Conservation (phyloP, 2,888 invertebrate genomes). For the Lysandra coridon region DNA sequence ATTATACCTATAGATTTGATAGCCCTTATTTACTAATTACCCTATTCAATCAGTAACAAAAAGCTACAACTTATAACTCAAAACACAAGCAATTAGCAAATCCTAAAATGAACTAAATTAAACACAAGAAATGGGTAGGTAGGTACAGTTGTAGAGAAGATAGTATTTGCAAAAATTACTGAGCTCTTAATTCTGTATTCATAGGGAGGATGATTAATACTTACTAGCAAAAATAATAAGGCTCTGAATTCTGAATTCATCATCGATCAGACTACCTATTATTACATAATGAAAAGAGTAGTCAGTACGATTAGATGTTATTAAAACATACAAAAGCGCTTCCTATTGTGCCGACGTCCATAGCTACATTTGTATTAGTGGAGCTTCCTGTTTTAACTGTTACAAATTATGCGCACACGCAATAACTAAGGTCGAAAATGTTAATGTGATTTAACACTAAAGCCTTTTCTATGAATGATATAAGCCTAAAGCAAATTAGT, state of each 20-base stretch:
- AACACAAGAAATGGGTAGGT: too few species aligned
- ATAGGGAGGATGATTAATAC: too few species aligned
- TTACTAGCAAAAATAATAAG: neutral
- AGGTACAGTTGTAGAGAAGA: too few species aligned
- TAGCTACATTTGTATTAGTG: slow-evolving; percentile 38
- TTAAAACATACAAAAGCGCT: slow-evolving; percentile 38
- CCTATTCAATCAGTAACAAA: too few species aligned
- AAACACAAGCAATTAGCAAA: too few species aligned
- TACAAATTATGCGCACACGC: slow-evolving; percentile 48
- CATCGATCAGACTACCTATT: neutral
- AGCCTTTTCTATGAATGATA: neutral
- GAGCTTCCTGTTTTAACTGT: slow-evolving; percentile 45
- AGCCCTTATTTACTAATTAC: too few species aligned
- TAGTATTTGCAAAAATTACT: too few species aligned
- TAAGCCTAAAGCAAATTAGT: neutral
- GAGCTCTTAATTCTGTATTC: too few species aligned
- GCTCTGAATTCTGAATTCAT: neutral
- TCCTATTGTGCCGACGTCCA: slow-evolving; percentile 38
- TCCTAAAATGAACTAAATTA: too few species aligned
- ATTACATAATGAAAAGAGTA: neutral
- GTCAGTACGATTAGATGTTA: slow-evolving; percentile 27
- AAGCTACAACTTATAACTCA: too few species aligned
- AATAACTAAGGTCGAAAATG: neutral
- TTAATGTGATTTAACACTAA: neutral
- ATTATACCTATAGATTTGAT: too few species aligned